Percentiles rank a stretch among this genome's conserved stretches.
phyloP scores from a whole-genome alignment of 2,113 vertebrate genomes.

The Rhinolophus sinicus region DNA sequence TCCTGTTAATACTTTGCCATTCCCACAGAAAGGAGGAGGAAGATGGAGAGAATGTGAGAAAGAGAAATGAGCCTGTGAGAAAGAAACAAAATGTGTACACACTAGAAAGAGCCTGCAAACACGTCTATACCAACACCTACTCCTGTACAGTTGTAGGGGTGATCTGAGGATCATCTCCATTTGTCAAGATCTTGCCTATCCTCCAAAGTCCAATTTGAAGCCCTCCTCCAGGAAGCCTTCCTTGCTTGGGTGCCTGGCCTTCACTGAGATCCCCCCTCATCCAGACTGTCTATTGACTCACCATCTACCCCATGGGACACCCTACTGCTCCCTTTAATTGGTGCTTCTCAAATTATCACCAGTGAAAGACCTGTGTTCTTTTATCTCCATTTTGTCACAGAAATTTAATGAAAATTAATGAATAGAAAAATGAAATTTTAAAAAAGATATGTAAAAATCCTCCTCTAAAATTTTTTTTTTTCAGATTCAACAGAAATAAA shows the following conservation, averaged over 20 bases:
- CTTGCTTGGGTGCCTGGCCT: background rate
- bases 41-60: background rate
- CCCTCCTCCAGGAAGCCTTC: background rate
- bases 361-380: background rate
- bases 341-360: background rate
- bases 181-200: background rate
- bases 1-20: background rate
- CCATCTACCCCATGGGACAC: too few relatives aligned
- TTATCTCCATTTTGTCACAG: background rate
- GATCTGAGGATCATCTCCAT: background rate
- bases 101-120: background rate
- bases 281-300: background rate
- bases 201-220: background rate
- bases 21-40: background rate
- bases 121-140: background rate
- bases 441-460: background rate
- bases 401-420: background rate
- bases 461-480: background rate
- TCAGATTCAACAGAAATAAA: slow-evolving; percentile 15
- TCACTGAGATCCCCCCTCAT: background rate
- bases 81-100: background rate
- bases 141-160: background rate
- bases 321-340: background rate
- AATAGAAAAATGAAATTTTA: background rate
- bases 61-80: background rate